Evolutionary conservation across 2,888 invertebrate species (phyloP), one percentile per base, ranked within the genome.

Genomic region (Plebejus melissa): DNA sequence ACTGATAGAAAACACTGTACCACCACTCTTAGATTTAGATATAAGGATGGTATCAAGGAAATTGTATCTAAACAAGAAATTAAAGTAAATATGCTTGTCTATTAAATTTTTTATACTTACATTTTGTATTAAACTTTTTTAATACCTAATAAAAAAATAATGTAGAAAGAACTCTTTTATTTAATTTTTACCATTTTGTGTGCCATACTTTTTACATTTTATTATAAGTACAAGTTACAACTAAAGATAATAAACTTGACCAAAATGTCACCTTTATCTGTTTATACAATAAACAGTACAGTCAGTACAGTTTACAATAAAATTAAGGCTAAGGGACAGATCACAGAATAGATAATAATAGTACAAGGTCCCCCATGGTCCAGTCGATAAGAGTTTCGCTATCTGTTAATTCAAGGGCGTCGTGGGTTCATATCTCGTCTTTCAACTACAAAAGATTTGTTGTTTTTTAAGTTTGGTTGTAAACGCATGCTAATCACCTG

Each of bases 11-110:
- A 88, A 89, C 79, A 85, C 86, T 79, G 94, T 96, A 78, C 96
- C 96, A 74, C 94, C 94, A 74, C 94, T 96, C 77, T 91, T 93
- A 80, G 97, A 97, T 88, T 94, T 97, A 83, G 94, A 96, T 82
- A 95, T 96, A 80, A 93, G 94, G 80, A 91, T 95, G 87, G 96
- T 97, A 76, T 96, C 96, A 86, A 95, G 94, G 87, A 89, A 87
- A 77, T 82, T 94, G 77, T 94, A 94, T 83, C 82, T 86, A 70
- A 86, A 85, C 82, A 82, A 81, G 77, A 81, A 83, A 81, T 77
- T 77, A 78, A 76, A 75, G 75, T 36, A 36, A 65, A 36, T 65
- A 65, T 9, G 2, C 9, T 28, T 60, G 28, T 54, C 2, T 46
- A 2, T 46, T 46, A 9, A 9, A 46, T 46, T 46, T 46, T 46